phyloP scores from a whole-genome alignment of 2,797 vertebrate genomes.

The Spea hammondii region DNA sequence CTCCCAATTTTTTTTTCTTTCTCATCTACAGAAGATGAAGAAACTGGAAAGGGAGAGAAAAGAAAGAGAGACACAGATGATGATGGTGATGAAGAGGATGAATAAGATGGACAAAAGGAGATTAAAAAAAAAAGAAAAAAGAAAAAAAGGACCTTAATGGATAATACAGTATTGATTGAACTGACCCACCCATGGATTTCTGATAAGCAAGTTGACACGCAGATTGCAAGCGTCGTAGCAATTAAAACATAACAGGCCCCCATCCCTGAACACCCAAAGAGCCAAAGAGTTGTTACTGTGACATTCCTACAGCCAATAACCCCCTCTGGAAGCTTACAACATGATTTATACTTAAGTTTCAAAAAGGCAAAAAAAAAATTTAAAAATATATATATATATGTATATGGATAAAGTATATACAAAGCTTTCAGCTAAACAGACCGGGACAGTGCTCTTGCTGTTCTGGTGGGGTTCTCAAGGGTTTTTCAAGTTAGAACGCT shows the following conservation, averaged over 20 bases:
- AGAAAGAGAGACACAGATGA: slow-evolving; percentile 89
- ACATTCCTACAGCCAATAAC: slow-evolving; percentile 80
- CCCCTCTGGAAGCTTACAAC: slow-evolving; percentile 76
- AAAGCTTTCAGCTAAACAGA: slow-evolving; percentile 77
- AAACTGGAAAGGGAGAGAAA: slow-evolving; percentile 82
- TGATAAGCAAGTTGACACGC: slow-evolving; percentile 73
- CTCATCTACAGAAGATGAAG: slow-evolving; percentile 63
- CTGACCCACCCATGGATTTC: slow-evolving; percentile 71
- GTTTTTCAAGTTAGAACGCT: slow-evolving; percentile 79
- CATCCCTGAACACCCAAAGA: slow-evolving; percentile 69
- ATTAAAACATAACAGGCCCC: slow-evolving; percentile 61
- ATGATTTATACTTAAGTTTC: slow-evolving; percentile 60
- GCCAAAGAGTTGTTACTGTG: slow-evolving; percentile 82
- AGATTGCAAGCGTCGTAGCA: slow-evolving; percentile 64
- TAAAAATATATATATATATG: slow-evolving; percentile 25
- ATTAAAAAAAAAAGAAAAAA: slow-evolving; percentile 33
- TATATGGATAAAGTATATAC: slow-evolving; percentile 25
- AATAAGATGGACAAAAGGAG: slow-evolving; percentile 59
- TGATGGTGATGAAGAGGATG: slow-evolving; percentile 83
- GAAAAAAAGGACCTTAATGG: slow-evolving; percentile 68
- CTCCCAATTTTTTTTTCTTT: background rate
- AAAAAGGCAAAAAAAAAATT: slow-evolving; percentile 28
- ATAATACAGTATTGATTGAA: slow-evolving; percentile 83
- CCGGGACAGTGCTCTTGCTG: slow-evolving; percentile 85
- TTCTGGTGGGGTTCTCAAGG: slow-evolving; percentile 76